phyloP scores from a whole-genome alignment of 1,140 invertebrate genomes.

The Euura saliciscinereae region DNA sequence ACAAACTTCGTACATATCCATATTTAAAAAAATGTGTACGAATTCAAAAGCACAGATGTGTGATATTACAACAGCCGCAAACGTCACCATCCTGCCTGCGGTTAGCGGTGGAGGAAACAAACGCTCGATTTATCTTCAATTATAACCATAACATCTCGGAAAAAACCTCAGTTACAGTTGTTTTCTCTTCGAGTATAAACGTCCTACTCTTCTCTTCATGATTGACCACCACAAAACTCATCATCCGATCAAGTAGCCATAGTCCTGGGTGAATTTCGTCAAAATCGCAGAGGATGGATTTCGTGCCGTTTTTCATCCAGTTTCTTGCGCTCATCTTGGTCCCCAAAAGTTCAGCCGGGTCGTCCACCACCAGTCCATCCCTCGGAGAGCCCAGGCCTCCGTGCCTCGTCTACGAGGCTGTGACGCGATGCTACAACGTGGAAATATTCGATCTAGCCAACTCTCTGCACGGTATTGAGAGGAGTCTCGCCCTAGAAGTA shows the following conservation, averaged over 20 bases:
- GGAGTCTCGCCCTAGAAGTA: slow-evolving; percentile 3
- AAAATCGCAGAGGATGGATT: background rate
- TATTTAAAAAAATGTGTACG: too few species aligned
- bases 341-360: background rate
- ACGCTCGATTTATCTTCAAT: too few species aligned
- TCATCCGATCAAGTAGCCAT: background rate
- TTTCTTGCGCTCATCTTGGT: background rate
- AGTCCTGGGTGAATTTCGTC: background rate
- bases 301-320: background rate
- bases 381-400: background rate
- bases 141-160: too few species aligned
- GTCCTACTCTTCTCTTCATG: too few species aligned
- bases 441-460: background rate
- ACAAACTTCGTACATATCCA: too few species aligned
- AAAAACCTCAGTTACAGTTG: too few species aligned
- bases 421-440: slow-evolving; percentile 8
- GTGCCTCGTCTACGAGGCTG: slow-evolving; percentile 4
- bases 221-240: background rate
- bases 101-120: too few species aligned
- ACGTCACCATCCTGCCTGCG: too few species aligned
- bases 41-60: too few species aligned
- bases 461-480: background rate
- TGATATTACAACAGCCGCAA: too few species aligned
- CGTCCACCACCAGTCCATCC: background rate
- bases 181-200: too few species aligned